Base-by-base conservation (phyloP, 2,888 invertebrate species). In the Agelastica alni region DNA sequence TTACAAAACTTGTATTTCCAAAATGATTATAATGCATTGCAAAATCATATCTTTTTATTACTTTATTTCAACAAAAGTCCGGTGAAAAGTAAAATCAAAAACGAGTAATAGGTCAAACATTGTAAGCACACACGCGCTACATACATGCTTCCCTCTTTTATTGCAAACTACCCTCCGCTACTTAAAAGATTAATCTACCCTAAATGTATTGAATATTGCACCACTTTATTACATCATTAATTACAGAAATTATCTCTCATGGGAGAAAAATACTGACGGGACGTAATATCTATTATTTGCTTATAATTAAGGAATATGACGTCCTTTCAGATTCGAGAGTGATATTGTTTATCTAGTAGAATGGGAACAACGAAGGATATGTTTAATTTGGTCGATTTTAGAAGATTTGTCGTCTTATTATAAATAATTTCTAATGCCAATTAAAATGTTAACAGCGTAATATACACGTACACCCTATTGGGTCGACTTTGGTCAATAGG, bases 141-240 rank as follows among this genome's bases (percentile, higher is more conserved):
- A 69, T 68, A n/a, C n/a, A 69, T 68, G 70, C 64, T 69, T 65
- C 66, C 66, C 64, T 61, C 61, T 62, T 59, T 60, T 59, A 53
- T 54, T 45, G 37, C 59, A 63, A 59, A 62, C 49, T 53, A 61
- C 63, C 63, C 67, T 53, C 61, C 68, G 70, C 70, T 63, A 58
- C 60, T 67, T 74, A 75, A 75, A 74, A 73, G 74, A 75, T 74
- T 74, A 72, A 72, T 74, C 73, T 70, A 70, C 73, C 75, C 67
- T 69, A 69, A 71, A 73, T 70, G 71, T 67, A 68, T 74, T 74
- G 75, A 73, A 75, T 75, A 75, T 75, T 75, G 71, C 74, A 75
- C 76, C 75, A 75, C 75, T 76, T 75, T 76, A 75, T 75, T 75
- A 75, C 73, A 70, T 75, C 75, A 75, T 75, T 76, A 75, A 76